Base-by-base conservation (phyloP, 2,888 invertebrate species). In the Aspidapion aeneum region DNA sequence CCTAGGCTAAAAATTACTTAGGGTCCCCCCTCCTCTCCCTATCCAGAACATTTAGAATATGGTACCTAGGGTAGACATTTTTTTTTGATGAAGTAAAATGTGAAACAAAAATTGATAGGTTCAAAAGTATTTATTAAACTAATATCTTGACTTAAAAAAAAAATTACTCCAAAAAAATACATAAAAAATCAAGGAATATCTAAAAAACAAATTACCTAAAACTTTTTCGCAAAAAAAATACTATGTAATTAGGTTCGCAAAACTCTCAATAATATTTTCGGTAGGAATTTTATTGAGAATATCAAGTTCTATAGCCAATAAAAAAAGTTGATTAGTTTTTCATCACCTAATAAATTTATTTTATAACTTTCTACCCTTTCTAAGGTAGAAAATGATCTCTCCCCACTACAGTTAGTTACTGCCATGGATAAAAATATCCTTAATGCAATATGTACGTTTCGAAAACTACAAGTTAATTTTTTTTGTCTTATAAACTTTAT, bases 1-100 rank as follows among this genome's bases (percentile, higher is more conserved):
- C 17, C 54, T 52, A 52, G 54, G 54, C 54, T 52, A 52, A 52
- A 52, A 52, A 52, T 52, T 52, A 52, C 54, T 52, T 52, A 9
- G 17, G 54, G 54, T n/a, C 54, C 54, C 35, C 12, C 12, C 35
- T 12, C 35, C 12, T n/a, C 54, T 52, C 12, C 54, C 54, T 52
- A 52, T 52, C 54, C 54, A 52, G 54, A 35, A 35, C 18, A 57
- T 57, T 2, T 57, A 21, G n/a, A 20, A 18, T 35, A 35, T 22
- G 2, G 55, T 55, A 18, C 16, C 16, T 22, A 21, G 20, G 2
- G 21, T 57, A 5, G 57, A 12, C 35, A 35, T 35, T 18, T 52
- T 49, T 49, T 52, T 52, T 52, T 52, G 54, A 52, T 52, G 19
- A 52, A 18, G n/a, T 16, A 52, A 52, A 52, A 18, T 16, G 3